These are phyloP conservation scores for Machaerirhynchus nigripectus DNA, from an alignment of 2,113 vertebrate species.

Conservation along the genomic window DNA sequence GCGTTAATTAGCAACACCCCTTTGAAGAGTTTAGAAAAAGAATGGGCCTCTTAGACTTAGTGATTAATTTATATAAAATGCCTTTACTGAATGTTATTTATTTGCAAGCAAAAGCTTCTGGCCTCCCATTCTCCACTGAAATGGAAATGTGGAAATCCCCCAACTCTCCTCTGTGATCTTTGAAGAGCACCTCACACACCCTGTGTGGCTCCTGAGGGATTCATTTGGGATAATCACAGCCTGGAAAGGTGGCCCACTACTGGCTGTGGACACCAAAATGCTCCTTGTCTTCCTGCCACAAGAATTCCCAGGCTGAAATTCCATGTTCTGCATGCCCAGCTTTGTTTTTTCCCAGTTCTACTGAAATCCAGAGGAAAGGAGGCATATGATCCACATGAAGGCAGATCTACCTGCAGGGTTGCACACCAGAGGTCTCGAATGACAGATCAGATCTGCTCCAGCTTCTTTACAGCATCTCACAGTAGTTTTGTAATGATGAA, in stretches of 20 bases:
- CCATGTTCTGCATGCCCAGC: rapidly evolving
- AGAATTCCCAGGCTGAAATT: rapidly evolving
- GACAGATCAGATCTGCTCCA: neutral
- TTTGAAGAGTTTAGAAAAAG: neutral
- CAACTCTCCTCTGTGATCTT: rapidly evolving
- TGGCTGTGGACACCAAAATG: neutral
- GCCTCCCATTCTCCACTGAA: neutral
- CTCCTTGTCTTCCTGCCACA: neutral
- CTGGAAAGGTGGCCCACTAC: neutral
- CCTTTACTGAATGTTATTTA: neutral
- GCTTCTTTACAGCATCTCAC: neutral
- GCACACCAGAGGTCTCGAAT: neutral
- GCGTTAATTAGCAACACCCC: neutral
- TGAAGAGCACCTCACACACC: rapidly evolving
- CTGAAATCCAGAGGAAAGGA: neutral
- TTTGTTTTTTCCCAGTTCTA: neutral
- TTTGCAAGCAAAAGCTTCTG: neutral
- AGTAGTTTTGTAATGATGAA: neutral
- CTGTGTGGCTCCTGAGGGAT: neutral
- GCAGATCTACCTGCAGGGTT: neutral
- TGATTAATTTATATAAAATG: neutral
- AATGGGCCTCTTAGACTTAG: neutral
- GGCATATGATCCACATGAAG: rapidly evolving
- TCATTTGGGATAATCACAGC: neutral
- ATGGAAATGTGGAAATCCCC: neutral